These are phyloP conservation scores for Hypotaenidia philippensis DNA, from an alignment of 2,797 vertebrate species.

Conservation along the genomic window DNA sequence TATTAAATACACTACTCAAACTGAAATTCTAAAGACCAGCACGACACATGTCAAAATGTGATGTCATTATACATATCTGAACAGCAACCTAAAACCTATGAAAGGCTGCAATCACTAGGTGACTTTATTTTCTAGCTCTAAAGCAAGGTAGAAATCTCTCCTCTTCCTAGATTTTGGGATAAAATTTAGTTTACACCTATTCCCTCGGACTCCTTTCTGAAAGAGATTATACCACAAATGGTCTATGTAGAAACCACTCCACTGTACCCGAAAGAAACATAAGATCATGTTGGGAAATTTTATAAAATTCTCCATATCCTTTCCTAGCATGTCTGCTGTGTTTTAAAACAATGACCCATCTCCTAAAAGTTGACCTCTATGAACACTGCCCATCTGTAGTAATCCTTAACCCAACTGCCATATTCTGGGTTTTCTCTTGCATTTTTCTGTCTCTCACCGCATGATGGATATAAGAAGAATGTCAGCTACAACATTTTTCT, in stretches of 20 bases:
- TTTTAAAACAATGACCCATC: not conserved
- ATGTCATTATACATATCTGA: not conserved
- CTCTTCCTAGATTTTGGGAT: not conserved
- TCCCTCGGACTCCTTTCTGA: not conserved
- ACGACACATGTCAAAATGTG: not conserved
- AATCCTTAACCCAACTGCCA: not conserved
- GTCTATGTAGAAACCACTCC: not conserved
- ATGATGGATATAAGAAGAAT: not conserved
- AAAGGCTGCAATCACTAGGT: not conserved
- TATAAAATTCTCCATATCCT: not conserved
- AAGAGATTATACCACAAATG: not conserved
- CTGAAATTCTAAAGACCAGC: conserved; percentile 16
- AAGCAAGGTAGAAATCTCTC: not conserved
- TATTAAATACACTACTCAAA: conserved; percentile 28
- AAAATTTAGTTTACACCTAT: not conserved
- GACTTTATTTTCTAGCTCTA: not conserved
- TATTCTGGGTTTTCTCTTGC: not conserved
- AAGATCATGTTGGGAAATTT: not conserved
- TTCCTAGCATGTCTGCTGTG: not conserved
- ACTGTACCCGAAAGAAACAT: not conserved
- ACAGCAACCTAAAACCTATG: not conserved
- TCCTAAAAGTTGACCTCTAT: not conserved
- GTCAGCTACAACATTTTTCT: not conserved
- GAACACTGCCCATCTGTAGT: not conserved
- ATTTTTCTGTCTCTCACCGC: not conserved